These are phyloP conservation scores for Zosterops lateralis DNA, from an alignment of 2,113 vertebrate species.

Conservation along the genomic window DNA sequence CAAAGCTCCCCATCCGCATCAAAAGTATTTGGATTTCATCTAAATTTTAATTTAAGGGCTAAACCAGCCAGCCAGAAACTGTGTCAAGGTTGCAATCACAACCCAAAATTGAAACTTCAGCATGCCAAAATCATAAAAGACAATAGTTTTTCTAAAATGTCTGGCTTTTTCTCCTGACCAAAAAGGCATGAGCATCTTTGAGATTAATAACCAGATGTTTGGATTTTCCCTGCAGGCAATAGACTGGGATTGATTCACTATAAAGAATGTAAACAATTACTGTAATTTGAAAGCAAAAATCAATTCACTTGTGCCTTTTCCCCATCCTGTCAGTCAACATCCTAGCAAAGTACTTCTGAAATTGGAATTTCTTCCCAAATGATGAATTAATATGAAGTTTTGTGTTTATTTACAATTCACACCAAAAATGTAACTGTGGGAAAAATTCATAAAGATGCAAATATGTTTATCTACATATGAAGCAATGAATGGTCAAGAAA, in stretches of 20 bases:
- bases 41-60: neutral
- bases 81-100: fast-evolving
- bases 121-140: neutral
- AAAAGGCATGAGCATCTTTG: neutral
- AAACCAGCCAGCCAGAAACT: neutral
- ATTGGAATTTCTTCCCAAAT: neutral
- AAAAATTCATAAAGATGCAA: neutral
- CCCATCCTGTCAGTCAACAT: neutral
- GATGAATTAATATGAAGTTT: neutral
- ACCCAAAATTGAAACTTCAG: neutral
- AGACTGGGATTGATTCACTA: neutral
- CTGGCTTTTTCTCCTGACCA: neutral
- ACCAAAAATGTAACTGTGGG: neutral
- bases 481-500: neutral
- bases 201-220: neutral
- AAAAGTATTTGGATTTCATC: neutral
- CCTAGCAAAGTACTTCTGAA: neutral
- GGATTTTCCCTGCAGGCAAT: neutral
- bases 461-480: neutral
- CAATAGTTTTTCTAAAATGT: neutral
- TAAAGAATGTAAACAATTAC: neutral
- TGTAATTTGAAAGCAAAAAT: neutral
- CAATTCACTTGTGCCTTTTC: neutral
- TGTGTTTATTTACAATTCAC: neutral
- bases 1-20: neutral